Evolutionary conservation across 2,113 vertebrate genomes (phyloP).

Genomic region (Vanacampus margaritifer): DNA sequence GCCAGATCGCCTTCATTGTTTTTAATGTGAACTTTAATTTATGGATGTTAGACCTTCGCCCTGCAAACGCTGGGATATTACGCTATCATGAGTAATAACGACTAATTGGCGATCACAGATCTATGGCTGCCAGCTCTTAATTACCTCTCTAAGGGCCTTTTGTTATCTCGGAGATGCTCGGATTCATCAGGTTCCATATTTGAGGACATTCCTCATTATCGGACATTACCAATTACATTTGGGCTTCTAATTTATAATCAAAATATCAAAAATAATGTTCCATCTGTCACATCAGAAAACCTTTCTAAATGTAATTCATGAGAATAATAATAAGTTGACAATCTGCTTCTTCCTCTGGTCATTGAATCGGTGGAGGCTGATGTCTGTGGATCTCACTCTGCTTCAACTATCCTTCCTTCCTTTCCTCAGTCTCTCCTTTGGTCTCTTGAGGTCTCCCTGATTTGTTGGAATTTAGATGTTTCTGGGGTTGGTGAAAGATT

Average conservation of each 20-base stretch:
- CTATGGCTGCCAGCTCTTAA: slow-evolving; percentile 45
- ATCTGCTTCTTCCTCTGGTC: no score
- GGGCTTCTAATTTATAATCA: not conserved
- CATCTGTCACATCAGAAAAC: not conserved
- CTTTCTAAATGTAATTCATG: not conserved
- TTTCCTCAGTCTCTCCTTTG: no score
- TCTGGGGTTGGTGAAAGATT: no score
- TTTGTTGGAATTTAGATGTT: no score
- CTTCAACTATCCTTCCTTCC: no score
- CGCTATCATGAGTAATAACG: slow-evolving; percentile 52
- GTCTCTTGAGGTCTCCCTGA: no score
- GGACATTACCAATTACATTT: not conserved
- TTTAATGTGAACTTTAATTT: slow-evolving; percentile 11
- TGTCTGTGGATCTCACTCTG: no score
- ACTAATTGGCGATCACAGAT: slow-evolving; percentile 61
- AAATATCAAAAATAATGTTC: not conserved
- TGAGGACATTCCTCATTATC: slow-evolving; percentile 15
- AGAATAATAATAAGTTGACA: no score
- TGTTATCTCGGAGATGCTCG: slow-evolving; percentile 38
- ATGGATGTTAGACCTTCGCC: not conserved
- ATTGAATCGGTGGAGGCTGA: no score
- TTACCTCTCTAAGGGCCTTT: slow-evolving; percentile 45
- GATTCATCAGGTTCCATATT: slow-evolving; percentile 36
- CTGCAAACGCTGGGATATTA: slow-evolving; percentile 24
- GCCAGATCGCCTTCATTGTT: not conserved